Percentiles rank a stretch among this genome's conserved stretches.
Conservation (phyloP, 1,140 invertebrate genomes). For the Rhizoglyphus robini region DNA sequence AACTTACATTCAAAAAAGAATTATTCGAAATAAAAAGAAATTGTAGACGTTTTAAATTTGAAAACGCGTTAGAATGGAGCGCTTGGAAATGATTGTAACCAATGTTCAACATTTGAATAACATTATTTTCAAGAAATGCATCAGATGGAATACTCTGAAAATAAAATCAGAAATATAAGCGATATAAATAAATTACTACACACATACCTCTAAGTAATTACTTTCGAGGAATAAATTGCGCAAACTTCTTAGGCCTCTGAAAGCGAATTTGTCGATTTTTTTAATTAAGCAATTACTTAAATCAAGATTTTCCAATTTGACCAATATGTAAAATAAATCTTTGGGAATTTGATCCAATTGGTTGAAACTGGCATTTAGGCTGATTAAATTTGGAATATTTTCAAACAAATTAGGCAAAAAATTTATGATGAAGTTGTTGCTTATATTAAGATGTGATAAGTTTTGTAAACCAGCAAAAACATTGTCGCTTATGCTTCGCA, state of each 20-base stretch:
- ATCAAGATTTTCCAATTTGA: conserved; percentile 56
- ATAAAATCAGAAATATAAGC: neutral
- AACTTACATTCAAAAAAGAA: neutral
- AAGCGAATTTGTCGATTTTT: conserved; percentile 56
- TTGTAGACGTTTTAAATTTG: conserved; percentile 5
- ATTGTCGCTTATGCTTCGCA: conserved; percentile 56
- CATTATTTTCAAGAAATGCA: conserved; percentile 24
- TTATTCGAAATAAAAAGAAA: neutral
- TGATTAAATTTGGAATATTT: conserved; percentile 42
- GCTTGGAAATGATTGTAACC: conserved; percentile 29
- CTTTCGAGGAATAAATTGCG: conserved; percentile 58
- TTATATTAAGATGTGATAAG: conserved; percentile 60
- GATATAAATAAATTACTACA: conserved; percentile 30
- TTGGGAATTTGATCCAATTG: conserved; percentile 50
- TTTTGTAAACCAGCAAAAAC: conserved; percentile 62
- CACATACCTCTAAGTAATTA: conserved; percentile 61
- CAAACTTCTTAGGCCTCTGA: conserved; percentile 55
- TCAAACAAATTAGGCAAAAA: conserved; percentile 47
- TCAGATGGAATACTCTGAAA: conserved; percentile 20
- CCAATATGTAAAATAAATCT: conserved; percentile 42
- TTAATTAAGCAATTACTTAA: conserved; percentile 59
- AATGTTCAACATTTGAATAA: conserved; percentile 27
- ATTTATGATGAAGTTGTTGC: conserved; percentile 63
- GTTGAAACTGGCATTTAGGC: conserved; percentile 63
- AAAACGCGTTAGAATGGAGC: neutral